Evolutionary conservation across 1,140 invertebrate species (phyloP).

Genomic region (Mercenaria mercenaria): DNA sequence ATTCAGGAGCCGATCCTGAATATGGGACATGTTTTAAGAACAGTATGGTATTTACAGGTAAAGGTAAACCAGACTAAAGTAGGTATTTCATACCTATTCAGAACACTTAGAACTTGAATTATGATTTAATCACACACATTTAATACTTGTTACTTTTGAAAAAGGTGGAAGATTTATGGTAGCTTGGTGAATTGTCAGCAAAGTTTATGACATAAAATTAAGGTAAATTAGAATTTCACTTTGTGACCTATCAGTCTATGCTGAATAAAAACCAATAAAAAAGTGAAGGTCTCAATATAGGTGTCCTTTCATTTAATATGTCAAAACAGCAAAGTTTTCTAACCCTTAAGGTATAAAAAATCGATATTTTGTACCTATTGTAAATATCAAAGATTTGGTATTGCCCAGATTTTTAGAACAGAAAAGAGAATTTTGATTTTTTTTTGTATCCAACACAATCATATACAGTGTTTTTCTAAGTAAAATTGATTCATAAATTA

Average conservation of each 20-base stretch:
- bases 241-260: background rate
- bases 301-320: background rate
- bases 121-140: conserved; percentile 21
- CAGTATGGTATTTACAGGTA: too few relatives aligned
- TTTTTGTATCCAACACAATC: too few relatives aligned
- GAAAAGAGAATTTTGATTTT: too few relatives aligned
- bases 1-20: too few relatives aligned
- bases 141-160: conserved; percentile 17
- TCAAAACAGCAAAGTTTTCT: background rate
- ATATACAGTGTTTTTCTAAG: too few relatives aligned
- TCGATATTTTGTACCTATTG: too few relatives aligned
- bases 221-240: conserved; percentile 1
- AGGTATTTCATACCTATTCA: background rate
- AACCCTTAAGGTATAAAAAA: too few relatives aligned
- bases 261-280: background rate
- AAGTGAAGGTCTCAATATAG: background rate
- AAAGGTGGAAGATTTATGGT: conserved; percentile 22
- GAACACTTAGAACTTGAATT: background rate
- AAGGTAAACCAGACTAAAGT: background rate
- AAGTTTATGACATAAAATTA: conserved; percentile 5
- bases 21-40: too few relatives aligned
- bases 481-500: too few relatives aligned
- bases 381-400: too few relatives aligned
- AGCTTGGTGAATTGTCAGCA: background rate
- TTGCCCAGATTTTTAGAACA: too few relatives aligned